phyloP scores from a whole-genome alignment of 1,140 invertebrate species.

The Xylocopa sonorina region DNA sequence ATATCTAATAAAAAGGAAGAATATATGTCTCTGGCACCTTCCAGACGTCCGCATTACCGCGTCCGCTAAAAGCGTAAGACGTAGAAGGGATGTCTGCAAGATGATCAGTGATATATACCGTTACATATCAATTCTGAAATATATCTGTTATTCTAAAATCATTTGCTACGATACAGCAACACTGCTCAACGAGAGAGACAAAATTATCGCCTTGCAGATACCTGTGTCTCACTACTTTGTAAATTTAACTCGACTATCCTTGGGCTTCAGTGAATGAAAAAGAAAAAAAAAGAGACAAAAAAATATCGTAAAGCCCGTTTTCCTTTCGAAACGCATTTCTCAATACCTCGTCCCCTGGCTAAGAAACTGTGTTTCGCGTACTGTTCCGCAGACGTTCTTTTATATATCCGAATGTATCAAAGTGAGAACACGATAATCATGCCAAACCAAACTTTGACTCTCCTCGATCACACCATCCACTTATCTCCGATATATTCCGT shows the following conservation, averaged over 20 bases:
- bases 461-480: conserved; percentile 68
- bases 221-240: conserved; percentile 23
- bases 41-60: too few relatives aligned
- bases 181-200: conserved; percentile 26
- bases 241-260: conserved; percentile 17
- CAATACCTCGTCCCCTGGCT: not conserved
- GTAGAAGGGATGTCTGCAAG: too few relatives aligned
- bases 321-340: not conserved
- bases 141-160: not conserved
- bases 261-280: not conserved
- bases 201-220: conserved; percentile 34
- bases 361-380: conserved; percentile 25
- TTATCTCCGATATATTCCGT: conserved; percentile 72
- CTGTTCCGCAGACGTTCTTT: conserved; percentile 51
- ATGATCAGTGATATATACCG: too few relatives aligned
- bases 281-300: not conserved
- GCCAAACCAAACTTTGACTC: conserved; percentile 73
- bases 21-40: too few relatives aligned
- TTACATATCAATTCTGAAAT: not conserved
- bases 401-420: conserved; percentile 52
- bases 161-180: not conserved
- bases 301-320: not conserved
- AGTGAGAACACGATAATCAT: conserved; percentile 68
- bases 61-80: too few relatives aligned
- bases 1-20: too few relatives aligned